Conservation (phyloP, 2,113 vertebrate genomes). For the Bubalus kerabau region DNA sequence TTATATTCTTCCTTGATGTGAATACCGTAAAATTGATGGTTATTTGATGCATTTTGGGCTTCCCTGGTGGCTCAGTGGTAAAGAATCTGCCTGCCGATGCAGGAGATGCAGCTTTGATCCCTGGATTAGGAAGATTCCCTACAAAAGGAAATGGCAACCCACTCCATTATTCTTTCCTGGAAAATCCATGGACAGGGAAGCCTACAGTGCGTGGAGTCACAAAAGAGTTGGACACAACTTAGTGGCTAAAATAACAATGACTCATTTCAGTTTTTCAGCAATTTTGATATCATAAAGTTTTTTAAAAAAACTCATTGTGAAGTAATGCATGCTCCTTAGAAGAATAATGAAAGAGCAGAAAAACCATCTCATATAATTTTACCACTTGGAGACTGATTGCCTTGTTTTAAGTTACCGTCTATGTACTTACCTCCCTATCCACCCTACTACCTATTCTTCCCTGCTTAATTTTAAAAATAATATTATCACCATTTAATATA, state of each 20-base stretch:
- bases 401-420: background rate
- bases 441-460: background rate
- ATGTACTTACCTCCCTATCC: background rate
- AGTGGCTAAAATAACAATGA: background rate
- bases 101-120: background rate
- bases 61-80: background rate
- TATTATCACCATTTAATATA: background rate
- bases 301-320: background rate
- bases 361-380: background rate
- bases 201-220: background rate
- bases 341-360: background rate
- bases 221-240: background rate
- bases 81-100: background rate
- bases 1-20: background rate
- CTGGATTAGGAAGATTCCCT: background rate
- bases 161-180: background rate
- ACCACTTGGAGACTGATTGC: background rate
- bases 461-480: background rate
- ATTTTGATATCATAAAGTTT: background rate
- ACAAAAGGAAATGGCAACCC: background rate
- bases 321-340: background rate
- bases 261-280: background rate
- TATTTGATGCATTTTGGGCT: background rate
- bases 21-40: background rate
- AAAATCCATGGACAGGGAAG: background rate